These are phyloP conservation scores for Penelope pileata DNA, from an alignment of 2,113 vertebrate species.

Conservation along the genomic window DNA sequence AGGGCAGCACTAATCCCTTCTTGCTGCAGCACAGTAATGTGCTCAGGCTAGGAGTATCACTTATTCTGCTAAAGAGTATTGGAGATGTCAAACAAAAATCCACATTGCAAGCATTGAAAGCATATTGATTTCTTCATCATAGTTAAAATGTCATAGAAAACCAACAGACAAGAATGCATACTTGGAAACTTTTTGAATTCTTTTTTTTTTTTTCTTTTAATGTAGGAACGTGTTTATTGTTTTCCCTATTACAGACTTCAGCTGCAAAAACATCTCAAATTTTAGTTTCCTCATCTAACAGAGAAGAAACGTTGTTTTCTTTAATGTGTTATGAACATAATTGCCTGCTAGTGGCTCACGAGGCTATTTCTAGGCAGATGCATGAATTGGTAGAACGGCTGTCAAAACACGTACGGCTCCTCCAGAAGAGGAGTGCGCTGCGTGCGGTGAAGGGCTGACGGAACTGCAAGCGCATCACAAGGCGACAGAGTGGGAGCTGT, in stretches of 20 bases:
- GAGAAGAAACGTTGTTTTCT: not conserved
- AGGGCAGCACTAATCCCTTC: not conserved
- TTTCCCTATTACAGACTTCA: slow-evolving; percentile 5
- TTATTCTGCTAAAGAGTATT: slow-evolving; percentile 22
- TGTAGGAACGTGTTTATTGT: not conserved
- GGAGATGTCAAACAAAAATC: not conserved
- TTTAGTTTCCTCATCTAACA: not conserved
- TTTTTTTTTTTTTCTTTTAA: not conserved
- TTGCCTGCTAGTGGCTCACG: not conserved
- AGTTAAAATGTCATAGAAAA: slow-evolving; percentile 19
- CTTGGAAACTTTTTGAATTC: slow-evolving; percentile 21
- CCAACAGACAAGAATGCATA: not conserved
- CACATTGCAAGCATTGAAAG: not conserved
- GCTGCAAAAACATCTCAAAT: slow-evolving; percentile 14
- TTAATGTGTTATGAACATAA: not conserved
- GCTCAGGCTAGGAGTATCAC: not conserved
- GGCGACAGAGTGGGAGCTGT: not conserved
- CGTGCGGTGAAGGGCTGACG: slow-evolving; percentile 2
- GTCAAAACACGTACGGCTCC: slow-evolving; percentile 1
- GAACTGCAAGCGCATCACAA: not conserved
- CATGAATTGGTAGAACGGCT: slow-evolving; percentile 16
- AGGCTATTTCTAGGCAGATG: not conserved
- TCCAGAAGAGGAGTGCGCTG: not conserved
- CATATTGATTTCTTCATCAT: slow-evolving; percentile 33
- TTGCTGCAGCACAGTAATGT: not conserved